Base-by-base conservation (phyloP, 1,140 invertebrate species). In the Calliopsis andreniformis region DNA sequence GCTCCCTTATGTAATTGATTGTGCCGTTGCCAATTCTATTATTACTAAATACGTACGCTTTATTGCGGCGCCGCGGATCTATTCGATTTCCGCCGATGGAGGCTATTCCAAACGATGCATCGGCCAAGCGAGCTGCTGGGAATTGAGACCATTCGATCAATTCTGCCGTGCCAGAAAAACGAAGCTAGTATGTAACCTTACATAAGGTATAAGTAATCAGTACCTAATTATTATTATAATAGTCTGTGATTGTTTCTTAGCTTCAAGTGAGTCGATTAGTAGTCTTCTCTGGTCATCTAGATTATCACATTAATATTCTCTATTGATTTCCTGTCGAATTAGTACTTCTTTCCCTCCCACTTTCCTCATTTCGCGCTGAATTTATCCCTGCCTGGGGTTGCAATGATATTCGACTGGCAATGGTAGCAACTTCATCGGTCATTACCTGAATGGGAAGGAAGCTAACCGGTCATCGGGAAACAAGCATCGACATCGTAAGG, bases 21-120 rank as follows among this genome's bases (percentile, higher is more conserved):
- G 61, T 42, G 64, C 35, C 43, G 53, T 53, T 83, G 83, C 83
- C 83, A 85, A 79, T 81, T 78, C 58, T 69, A 84, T 80, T 81
- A 85, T 75, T 70, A 62, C 69, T 81, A 81, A 81, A 85, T 78
- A 70, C 55, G 69, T 69, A 53, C 51, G 47, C 42, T 82, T 78
- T 55, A 78, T 78, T 77, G 47, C 43, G 35, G 68, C 25, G 61
- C 42, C 62, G 62, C 35, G 39, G 39, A 58, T 39, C 45, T 14
- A 7, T 43, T 43, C 71, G 14, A 16, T 14, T n/a, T 25, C 4
- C 18, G 4, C 8, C 70, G 1, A 16, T 6, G n/a, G n/a, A 28
- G 3, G 35, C 70, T 61, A 43, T 73, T 66, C 20, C 18, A 20
- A 35, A 64, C 70, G 70, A 14, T 45, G 32, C 49, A 35, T 12